Evolutionary conservation across 2,797 vertebrate species (phyloP).

Genomic region (Enteromius thamalakanensis): DNA sequence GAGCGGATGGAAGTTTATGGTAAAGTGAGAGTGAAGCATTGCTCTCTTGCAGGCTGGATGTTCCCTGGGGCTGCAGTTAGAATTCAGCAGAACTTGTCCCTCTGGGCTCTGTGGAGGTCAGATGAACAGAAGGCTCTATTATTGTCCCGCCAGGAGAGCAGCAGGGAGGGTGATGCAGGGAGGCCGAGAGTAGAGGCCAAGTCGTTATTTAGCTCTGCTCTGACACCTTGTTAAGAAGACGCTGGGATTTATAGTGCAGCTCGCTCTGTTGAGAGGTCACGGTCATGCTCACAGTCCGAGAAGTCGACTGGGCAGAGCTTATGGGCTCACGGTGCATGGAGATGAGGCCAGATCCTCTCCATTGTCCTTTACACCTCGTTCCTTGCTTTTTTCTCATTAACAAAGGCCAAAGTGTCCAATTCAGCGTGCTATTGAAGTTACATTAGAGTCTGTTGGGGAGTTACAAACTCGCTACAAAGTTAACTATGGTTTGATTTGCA

Average conservation of each 20-base stretch:
- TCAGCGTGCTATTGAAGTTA: not conserved
- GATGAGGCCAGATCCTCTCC: not conserved
- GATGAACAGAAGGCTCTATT: conserved; percentile 44
- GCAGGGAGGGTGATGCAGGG: conserved; percentile 25
- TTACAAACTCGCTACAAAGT: not conserved
- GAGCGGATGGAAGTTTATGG: conserved; percentile 45
- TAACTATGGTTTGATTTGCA: not conserved
- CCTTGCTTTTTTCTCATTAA: conserved; percentile 1
- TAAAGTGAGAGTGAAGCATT: conserved; percentile 31
- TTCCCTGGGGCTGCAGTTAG: conserved; percentile 46
- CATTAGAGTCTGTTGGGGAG: not conserved
- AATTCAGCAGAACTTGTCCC: conserved; percentile 41
- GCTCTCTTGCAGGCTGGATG: conserved; percentile 28
- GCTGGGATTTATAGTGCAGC: conserved; percentile 48
- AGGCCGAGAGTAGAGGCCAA: conserved; percentile 50
- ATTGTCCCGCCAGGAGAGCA: conserved; percentile 50
- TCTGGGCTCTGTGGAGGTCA: conserved; percentile 50
- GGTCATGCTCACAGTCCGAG: conserved; percentile 19
- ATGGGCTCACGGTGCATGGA: not conserved
- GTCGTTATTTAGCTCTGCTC: conserved; percentile 59
- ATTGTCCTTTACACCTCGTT: conserved; percentile 21
- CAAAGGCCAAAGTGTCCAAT: conserved; percentile 21
- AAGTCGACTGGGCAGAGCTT: conserved; percentile 19
- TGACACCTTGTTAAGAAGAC: conserved; percentile 64
- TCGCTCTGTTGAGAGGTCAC: conserved; percentile 38